These are phyloP conservation scores for Erebia palarica DNA, from an alignment of 2,888 invertebrate species.

Conservation along the genomic window DNA sequence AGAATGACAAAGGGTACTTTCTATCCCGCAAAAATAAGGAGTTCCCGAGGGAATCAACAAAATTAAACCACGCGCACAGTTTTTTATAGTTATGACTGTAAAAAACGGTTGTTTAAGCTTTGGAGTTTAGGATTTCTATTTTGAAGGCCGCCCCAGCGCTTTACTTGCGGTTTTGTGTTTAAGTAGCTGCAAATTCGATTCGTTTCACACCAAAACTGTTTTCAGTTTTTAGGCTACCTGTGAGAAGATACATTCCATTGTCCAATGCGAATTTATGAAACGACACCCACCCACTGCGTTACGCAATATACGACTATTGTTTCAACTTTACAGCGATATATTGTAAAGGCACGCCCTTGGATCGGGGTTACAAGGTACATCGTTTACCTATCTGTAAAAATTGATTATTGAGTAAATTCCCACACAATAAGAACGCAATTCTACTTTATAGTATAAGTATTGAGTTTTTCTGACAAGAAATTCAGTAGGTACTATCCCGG, in stretches of 20 bases:
- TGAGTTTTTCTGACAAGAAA: too few species aligned
- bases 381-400: slow-evolving; percentile 6
- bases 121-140: too few species aligned
- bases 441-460: neutral
- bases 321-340: slow-evolving; percentile 24
- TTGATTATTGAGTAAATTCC: slow-evolving; percentile 4
- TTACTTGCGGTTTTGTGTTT: neutral
- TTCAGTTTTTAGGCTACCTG: slow-evolving; percentile 49
- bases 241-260: slow-evolving; percentile 60
- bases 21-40: too few species aligned
- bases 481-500: too few species aligned
- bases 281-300: slow-evolving; percentile 52
- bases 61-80: too few species aligned
- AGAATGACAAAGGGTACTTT: too few species aligned
- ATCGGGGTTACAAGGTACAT: slow-evolving; percentile 13
- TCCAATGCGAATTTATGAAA: slow-evolving; percentile 61
- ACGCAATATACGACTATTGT: slow-evolving; percentile 24
- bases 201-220: slow-evolving; percentile 23
- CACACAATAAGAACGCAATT: neutral
- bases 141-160: too few species aligned
- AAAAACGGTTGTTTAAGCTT: too few species aligned
- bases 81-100: too few species aligned
- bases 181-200: neutral
- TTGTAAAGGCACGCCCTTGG: slow-evolving; percentile 35
- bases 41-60: too few species aligned